Evolutionary conservation across 2,888 invertebrate species (phyloP).

Genomic region (Pseudoips prasinana): DNA sequence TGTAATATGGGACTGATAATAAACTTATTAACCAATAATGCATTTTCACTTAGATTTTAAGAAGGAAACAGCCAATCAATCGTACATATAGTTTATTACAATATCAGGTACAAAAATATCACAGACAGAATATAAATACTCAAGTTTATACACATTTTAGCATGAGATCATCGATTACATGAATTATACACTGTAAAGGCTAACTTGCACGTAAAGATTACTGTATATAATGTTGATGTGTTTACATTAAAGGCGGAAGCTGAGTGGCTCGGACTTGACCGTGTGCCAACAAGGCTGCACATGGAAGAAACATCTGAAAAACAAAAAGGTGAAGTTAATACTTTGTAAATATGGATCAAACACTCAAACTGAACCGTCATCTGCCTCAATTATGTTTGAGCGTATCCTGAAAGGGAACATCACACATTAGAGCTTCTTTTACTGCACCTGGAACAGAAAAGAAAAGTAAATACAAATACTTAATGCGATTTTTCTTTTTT

Average conservation of each 20-base stretch:
- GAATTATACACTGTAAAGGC: slow-evolving; percentile 35
- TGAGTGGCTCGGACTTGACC: slow-evolving; percentile 84
- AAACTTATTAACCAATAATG: slow-evolving; percentile 41
- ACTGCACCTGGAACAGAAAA: slow-evolving; percentile 77
- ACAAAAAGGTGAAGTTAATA: slow-evolving; percentile 77
- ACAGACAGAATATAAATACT: slow-evolving; percentile 34
- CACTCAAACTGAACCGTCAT: slow-evolving; percentile 63
- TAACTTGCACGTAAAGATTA: slow-evolving; percentile 46
- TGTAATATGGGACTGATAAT: slow-evolving; percentile 45
- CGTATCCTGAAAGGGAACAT: slow-evolving; percentile 59
- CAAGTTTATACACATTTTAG: too few relatives aligned
- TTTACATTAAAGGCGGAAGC: slow-evolving; percentile 82
- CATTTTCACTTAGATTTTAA: slow-evolving; percentile 49
- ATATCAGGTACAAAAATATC: slow-evolving; percentile 42
- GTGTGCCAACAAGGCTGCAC: slow-evolving; percentile 84
- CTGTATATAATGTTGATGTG: slow-evolving; percentile 58
- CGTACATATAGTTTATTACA: slow-evolving; percentile 31
- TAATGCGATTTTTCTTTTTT: slow-evolving; percentile 53
- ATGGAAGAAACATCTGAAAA: slow-evolving; percentile 80
- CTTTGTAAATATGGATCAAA: slow-evolving; percentile 51
- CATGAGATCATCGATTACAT: slow-evolving; percentile 9
- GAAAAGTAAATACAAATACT: slow-evolving; percentile 68
- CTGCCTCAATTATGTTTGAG: slow-evolving; percentile 52
- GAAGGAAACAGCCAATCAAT: slow-evolving; percentile 10
- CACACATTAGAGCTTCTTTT: slow-evolving; percentile 66